These are phyloP conservation scores for Ataeniobius toweri DNA, from an alignment of 2,797 vertebrate species.

Conservation along the genomic window DNA sequence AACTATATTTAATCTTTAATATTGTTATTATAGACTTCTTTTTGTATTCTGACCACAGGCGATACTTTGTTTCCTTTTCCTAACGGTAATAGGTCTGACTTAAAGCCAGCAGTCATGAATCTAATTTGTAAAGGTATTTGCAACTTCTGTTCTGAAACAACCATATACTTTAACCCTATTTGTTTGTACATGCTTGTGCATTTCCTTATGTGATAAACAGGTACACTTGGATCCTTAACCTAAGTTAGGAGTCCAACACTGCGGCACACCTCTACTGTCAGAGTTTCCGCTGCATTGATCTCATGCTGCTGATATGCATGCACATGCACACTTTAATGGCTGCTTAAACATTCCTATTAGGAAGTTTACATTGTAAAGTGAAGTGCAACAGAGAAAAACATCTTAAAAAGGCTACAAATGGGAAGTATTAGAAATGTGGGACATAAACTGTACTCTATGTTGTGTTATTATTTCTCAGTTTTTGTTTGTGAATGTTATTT, in stretches of 20 bases:
- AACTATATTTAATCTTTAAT: background rate
- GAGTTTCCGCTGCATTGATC: constrained; percentile 61
- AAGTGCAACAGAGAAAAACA: background rate
- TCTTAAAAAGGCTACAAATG: background rate
- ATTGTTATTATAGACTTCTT: background rate
- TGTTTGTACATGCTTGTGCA: constrained; percentile 14
- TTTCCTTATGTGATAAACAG: constrained; percentile 28
- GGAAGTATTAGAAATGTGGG: background rate
- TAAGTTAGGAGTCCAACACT: constrained; percentile 54
- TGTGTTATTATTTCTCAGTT: background rate
- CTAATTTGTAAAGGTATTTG: background rate
- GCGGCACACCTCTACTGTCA: constrained; percentile 51
- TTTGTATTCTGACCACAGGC: background rate
- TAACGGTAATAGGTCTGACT: background rate
- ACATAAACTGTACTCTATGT: background rate
- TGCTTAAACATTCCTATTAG: background rate
- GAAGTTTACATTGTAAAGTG: background rate
- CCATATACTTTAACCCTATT: background rate
- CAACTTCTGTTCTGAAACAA: background rate
- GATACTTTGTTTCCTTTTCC: background rate
- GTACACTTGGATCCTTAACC: constrained; percentile 59
- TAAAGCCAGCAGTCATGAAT: background rate
- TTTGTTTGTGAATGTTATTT: background rate
- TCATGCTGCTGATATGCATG: constrained; percentile 56
- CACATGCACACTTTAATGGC: constrained; percentile 8